A percentile compares a stretch with the other conserved stretches of the same genome.
These are phyloP conservation scores for Pituophis catenifer DNA, from an alignment of 2,113 vertebrate genomes.

Conservation along the genomic window DNA sequence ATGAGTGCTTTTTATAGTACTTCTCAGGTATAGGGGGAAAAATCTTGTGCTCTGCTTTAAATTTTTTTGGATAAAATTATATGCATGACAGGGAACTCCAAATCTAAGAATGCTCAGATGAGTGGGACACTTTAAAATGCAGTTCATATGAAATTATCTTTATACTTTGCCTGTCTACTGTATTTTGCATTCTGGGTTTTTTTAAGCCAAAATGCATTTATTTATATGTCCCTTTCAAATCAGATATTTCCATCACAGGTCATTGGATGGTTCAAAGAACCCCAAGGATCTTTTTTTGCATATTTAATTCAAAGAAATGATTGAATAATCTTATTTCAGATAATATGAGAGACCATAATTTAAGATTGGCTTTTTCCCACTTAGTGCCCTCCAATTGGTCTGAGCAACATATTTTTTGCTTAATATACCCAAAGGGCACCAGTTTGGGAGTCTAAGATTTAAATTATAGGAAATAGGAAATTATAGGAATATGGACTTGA, in stretches of 20 bases:
- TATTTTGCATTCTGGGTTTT: neutral
- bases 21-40: neutral
- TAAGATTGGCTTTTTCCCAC: neutral
- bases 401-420: neutral
- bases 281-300: neutral
- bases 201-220: neutral
- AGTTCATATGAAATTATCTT: neutral
- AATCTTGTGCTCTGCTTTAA: neutral
- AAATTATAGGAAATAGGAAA: neutral
- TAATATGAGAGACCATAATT: neutral
- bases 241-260: neutral
- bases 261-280: neutral
- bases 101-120: neutral
- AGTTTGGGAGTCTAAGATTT: neutral
- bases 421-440: neutral
- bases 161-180: neutral
- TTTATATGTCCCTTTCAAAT: neutral
- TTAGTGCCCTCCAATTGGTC: neutral
- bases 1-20: neutral
- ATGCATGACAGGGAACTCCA: neutral
- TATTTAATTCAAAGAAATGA: neutral
- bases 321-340: neutral
- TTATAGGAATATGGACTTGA: neutral
- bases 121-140: neutral
- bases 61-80: neutral